These are phyloP conservation scores for Valencia hispanica DNA, from an alignment of 2,797 vertebrate species.

Conservation along the genomic window DNA sequence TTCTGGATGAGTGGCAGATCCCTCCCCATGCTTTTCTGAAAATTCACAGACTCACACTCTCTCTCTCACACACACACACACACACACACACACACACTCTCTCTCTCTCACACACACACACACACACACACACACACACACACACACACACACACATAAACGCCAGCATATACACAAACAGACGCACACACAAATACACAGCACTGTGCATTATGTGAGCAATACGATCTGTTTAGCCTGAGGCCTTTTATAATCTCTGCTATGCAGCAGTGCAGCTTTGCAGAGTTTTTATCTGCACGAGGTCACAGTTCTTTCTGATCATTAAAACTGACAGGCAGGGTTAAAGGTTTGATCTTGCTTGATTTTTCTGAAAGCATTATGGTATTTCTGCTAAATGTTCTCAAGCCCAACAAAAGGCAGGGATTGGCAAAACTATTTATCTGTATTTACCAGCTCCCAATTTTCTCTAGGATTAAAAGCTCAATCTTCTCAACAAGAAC, in stretches of 20 bases:
- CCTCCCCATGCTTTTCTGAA: slow-evolving; percentile 34
- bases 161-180: too few species aligned
- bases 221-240: slow-evolving; percentile 33
- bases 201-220: slow-evolving; percentile 29
- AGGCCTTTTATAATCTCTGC: slow-evolving; percentile 42
- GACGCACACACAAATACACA: neutral
- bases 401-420: neutral
- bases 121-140: too few species aligned
- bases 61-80: slow-evolving; percentile 2
- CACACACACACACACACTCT: neutral
- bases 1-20: slow-evolving; percentile 26
- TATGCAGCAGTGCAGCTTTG: slow-evolving; percentile 27
- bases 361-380: slow-evolving; percentile 8
- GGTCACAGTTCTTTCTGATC: slow-evolving; percentile 27
- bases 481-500: neutral
- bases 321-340: slow-evolving; percentile 10
- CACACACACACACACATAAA: neutral
- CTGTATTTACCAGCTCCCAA: neutral
- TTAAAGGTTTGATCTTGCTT: neutral
- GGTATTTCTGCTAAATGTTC: slow-evolving; percentile 13
- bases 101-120: slow-evolving; percentile 2
- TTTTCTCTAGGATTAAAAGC: neutral
- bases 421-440: neutral
- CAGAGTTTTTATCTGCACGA: slow-evolving; percentile 37
- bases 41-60: neutral